Base-by-base conservation (phyloP, 2,113 vertebrate species). In the Mola mola region DNA sequence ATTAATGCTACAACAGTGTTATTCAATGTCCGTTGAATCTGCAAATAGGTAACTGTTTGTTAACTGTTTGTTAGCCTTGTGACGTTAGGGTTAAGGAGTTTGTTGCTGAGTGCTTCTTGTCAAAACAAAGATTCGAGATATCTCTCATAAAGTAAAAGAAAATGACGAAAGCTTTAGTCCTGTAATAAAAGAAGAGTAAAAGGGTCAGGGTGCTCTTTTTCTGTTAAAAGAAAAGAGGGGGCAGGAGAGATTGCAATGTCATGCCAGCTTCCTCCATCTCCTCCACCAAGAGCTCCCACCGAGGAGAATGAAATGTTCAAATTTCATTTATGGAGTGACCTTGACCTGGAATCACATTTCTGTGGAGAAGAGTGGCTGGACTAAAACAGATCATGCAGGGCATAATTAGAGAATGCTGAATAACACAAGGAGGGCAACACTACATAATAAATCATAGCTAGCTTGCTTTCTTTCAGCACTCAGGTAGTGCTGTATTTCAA, bases 291-390 rank as follows among this genome's bases (percentile, higher is more conserved):
- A n/a, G 50, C 12, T 19, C 64, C 70, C 22, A 50, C 31, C 60
- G 41, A 86, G 61, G 64, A 71, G 72, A 83, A 47, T 76, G 51
- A 78, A 75, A 85, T 76, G 80, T 81, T 74, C 74, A 72, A 74
- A 82, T 87, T 78, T 84, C 75, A 79, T 79, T 73, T 47, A 41
- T 5, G 59, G 67, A 53, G 53, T 4, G 75, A 87, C 85, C 87
- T 87, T 86, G 79, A 78, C 73, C 58, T 34, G 62, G 81, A 69
- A 87, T 86, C 85, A 59, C 25, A 84, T 79, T 80, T 69, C 72
- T 53, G 78, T 42, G 49, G 50, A 69, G 62, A 50, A 78, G 76
- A 70, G 60, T 26, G 67, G 72, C 63, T 52, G 1, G 31, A 79
- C 66, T 36, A 52, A 76, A 72, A 67, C 48, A 29, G 72, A 75